Evolutionary conservation across 1,140 invertebrate genomes (phyloP).

Genomic region (Polypedilum pembai): DNA sequence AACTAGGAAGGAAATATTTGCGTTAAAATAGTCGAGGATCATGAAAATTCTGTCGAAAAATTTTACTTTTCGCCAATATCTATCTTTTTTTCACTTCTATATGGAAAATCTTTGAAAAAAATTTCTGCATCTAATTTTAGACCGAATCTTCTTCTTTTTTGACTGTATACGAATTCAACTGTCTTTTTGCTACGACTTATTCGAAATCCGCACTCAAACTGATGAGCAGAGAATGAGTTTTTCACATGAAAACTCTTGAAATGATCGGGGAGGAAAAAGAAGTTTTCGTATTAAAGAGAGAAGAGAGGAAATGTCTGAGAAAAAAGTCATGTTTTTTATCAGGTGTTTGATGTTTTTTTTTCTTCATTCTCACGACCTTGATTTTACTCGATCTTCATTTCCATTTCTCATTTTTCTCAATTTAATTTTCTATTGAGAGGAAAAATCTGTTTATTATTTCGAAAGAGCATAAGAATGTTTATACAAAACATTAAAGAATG

Average conservation of each 20-base stretch:
- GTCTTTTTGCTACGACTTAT: neutral
- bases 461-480: too few relatives aligned
- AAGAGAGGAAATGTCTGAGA: neutral
- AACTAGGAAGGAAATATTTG: neutral
- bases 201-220: neutral
- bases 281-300: neutral
- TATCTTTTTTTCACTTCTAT: neutral
- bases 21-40: neutral
- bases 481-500: too few relatives aligned
- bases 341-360: neutral
- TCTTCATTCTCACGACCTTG: neutral
- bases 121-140: slow-evolving; percentile 7
- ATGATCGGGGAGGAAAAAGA: neutral
- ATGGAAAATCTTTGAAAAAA: neutral
- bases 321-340: neutral
- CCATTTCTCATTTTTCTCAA: too few relatives aligned
- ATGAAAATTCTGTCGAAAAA: neutral
- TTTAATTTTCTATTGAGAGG: too few relatives aligned
- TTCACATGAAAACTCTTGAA: neutral
- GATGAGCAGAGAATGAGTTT: neutral
- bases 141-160: slow-evolving; percentile 9
- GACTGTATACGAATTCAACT: neutral
- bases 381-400: too few relatives aligned
- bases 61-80: neutral
- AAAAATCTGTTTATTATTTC: too few relatives aligned